A percentile compares a stretch with the other conserved stretches of the same genome.
Conservation (phyloP, 2,797 vertebrate species). For the Notolabrus celidotus region DNA sequence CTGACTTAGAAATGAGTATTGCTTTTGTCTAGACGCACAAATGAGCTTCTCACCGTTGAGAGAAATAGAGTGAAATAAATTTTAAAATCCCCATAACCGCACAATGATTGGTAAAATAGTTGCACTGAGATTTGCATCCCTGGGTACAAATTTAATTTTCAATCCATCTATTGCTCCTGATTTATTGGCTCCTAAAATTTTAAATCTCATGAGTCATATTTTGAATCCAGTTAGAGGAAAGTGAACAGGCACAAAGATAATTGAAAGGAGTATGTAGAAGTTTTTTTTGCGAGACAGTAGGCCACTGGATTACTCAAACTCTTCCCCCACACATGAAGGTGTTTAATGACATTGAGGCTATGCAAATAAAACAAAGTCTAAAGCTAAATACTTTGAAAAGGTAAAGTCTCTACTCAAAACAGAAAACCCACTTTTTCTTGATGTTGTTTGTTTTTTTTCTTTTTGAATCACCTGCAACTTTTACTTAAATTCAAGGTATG, state of each 20-base stretch:
- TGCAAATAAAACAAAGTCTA: conserved; percentile 52
- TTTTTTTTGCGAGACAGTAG: conserved; percentile 23
- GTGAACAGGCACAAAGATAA: conserved; percentile 11
- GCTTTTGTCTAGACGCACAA: conserved; percentile 53
- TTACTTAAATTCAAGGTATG: conserved; percentile 28
- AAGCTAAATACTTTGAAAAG: conserved; percentile 18
- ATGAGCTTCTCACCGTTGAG: conserved; percentile 54
- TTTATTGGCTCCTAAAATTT: conserved; percentile 19
- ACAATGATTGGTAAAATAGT: conserved; percentile 43
- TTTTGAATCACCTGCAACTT: conserved; percentile 30
- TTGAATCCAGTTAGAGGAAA: conserved; percentile 18
- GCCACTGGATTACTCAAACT: conserved; percentile 42
- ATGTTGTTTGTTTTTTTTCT: too few species aligned
- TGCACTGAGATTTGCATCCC: conserved; percentile 29
- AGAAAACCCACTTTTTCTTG: too few species aligned
- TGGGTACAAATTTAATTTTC: conserved; percentile 32
- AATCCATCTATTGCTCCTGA: too few species aligned
- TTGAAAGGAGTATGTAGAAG: conserved; percentile 6
- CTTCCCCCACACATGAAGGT: conserved; percentile 22
- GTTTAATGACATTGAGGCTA: conserved; percentile 56
- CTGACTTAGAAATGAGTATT: conserved; percentile 56
- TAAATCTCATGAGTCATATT: conserved; percentile 4
- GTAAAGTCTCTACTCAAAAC: too few species aligned
- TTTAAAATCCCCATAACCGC: conserved; percentile 16
- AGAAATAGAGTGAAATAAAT: conserved; percentile 55